Percentiles rank a stretch among this genome's conserved stretches.
Evolutionary conservation across 2,888 invertebrate genomes (phyloP).

Genomic region (Trichopoda pennipes): DNA sequence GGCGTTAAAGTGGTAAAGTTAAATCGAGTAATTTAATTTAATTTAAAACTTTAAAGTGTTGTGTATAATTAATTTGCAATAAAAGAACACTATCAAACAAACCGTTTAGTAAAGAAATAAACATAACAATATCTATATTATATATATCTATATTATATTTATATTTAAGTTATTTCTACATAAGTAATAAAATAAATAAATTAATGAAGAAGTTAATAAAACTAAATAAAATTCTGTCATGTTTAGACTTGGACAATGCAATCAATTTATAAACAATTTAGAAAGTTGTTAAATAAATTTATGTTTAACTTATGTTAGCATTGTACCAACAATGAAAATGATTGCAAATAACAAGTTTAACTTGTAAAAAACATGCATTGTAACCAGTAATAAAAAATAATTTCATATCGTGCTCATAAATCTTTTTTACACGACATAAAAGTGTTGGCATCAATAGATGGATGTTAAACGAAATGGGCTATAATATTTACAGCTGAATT

Average conservation of each 20-base stretch:
- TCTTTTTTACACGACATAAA: background rate
- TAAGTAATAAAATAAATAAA: no score
- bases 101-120: no score
- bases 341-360: background rate
- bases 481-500: background rate
- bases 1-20: no score
- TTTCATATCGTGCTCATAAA: background rate
- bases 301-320: background rate
- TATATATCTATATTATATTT: no score
- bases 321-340: background rate
- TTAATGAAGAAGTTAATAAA: no score
- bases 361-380: background rate
- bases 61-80: no score
- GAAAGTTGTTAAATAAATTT: background rate
- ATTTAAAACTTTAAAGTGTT: no score
- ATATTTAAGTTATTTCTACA: no score
- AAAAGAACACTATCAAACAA: no score
- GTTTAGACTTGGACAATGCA: background rate
- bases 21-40: no score
- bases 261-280: background rate
- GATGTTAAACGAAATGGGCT: background rate
- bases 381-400: background rate
- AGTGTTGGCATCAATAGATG: background rate
- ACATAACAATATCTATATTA: no score
- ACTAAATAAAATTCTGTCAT: no score